A percentile compares a stretch with the other conserved stretches of the same genome.
phyloP scores from a whole-genome alignment of 1,140 invertebrate species.

The Polypedilum pembai region DNA sequence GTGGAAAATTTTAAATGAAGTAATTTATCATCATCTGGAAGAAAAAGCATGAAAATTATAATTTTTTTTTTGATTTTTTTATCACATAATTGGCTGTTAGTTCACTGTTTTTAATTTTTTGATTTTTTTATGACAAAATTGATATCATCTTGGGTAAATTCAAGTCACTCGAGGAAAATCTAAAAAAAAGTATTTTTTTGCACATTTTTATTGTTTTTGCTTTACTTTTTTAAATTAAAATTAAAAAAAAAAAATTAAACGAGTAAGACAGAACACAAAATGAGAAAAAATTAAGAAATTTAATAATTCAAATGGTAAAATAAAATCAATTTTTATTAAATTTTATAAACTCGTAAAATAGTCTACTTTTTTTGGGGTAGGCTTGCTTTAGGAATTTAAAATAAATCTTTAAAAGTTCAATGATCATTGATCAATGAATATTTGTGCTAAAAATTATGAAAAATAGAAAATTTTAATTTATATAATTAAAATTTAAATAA shows the following conservation, averaged over 20 bases:
- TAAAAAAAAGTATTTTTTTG: too few species aligned
- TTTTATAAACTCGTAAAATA: background rate
- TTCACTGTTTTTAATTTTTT: conserved; percentile 2
- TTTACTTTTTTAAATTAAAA: too few species aligned
- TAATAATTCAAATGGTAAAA: background rate
- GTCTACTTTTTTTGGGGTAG: too few species aligned
- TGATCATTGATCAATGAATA: too few species aligned
- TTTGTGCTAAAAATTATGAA: too few species aligned
- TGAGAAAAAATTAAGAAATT: background rate
- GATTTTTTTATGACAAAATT: background rate
- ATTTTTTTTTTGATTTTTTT: conserved; percentile 10
- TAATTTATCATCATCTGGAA: background rate
- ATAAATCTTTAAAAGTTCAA: background rate
- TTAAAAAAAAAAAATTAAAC: background rate
- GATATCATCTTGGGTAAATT: background rate
- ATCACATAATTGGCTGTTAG: background rate
- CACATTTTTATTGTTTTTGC: too few species aligned
- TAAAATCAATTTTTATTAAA: background rate
- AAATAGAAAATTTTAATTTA: too few species aligned
- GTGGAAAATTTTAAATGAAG: background rate
- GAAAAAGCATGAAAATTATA: background rate
- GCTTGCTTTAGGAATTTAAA: background rate
- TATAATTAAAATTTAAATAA: too few species aligned
- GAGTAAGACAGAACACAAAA: background rate
- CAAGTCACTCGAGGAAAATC: too few species aligned